A percentile compares a stretch with the other conserved stretches of the same genome.
Evolutionary conservation across 2,797 vertebrate genomes (phyloP).

Genomic region (Ctenopoma kingsleyae): DNA sequence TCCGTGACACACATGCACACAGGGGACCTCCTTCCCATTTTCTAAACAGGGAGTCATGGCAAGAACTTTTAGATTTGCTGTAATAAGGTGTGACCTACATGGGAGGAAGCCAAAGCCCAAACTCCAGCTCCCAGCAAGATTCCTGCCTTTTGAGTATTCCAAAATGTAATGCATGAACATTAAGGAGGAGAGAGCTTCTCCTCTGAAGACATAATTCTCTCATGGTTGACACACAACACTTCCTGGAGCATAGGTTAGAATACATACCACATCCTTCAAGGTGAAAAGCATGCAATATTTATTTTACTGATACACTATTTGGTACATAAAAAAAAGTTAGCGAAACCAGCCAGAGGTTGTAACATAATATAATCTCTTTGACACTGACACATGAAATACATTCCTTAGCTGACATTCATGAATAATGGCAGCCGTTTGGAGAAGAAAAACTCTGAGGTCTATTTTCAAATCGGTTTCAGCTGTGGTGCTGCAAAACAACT

Average conservation of each 20-base stretch:
- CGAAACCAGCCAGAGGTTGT: slow-evolving; percentile 67
- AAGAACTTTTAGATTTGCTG: slow-evolving; percentile 73
- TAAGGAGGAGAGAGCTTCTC: slow-evolving; percentile 57
- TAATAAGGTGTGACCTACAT: slow-evolving; percentile 82
- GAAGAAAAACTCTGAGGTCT: slow-evolving; percentile 68
- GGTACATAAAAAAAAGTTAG: slow-evolving; percentile 52
- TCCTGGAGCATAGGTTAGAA: slow-evolving; percentile 68
- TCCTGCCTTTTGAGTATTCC: slow-evolving; percentile 66
- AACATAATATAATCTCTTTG: slow-evolving; percentile 75
- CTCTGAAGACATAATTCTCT: slow-evolving; percentile 67
- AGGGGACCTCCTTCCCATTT: slow-evolving; percentile 72
- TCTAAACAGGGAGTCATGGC: slow-evolving; percentile 73
- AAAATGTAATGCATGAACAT: slow-evolving; percentile 69
- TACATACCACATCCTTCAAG: slow-evolving; percentile 70
- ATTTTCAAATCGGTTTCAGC: slow-evolving; percentile 73
- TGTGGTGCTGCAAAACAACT: slow-evolving; percentile 59
- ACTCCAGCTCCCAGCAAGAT: slow-evolving; percentile 70
- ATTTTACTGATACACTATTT: slow-evolving; percentile 68
- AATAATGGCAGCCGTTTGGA: slow-evolving; percentile 78
- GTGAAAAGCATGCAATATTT: slow-evolving; percentile 75
- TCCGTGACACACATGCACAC: slow-evolving; percentile 67
- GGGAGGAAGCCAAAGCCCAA: slow-evolving; percentile 67
- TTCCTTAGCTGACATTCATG: slow-evolving; percentile 74
- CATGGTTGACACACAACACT: slow-evolving; percentile 53
- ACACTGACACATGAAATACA: slow-evolving; percentile 77